phyloP scores from a whole-genome alignment of 2,797 vertebrate species.

The Pogoniulus pusillus region DNA sequence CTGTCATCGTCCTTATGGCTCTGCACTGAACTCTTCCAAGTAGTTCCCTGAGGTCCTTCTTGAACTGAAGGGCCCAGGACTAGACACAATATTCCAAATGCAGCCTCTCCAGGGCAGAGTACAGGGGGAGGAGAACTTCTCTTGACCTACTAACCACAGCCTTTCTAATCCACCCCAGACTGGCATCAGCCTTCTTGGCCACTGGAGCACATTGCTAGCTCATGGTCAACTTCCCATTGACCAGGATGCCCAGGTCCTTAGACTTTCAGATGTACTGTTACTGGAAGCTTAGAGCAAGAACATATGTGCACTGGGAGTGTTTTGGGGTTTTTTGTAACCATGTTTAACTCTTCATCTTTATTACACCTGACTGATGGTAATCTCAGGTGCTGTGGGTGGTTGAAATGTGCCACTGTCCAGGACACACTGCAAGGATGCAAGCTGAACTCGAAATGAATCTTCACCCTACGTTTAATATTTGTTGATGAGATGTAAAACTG shows the following conservation, averaged over 20 bases:
- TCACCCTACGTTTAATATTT: not conserved
- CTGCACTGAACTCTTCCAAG: too few relatives aligned
- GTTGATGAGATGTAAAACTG: not conserved
- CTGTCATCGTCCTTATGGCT: too few relatives aligned
- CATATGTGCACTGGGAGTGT: not conserved
- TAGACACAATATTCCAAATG: too few relatives aligned
- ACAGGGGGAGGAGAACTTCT: too few relatives aligned
- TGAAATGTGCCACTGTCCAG: not conserved
- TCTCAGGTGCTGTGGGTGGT: not conserved
- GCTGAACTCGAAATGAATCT: not conserved
- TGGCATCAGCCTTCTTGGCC: too few relatives aligned
- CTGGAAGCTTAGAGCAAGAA: not conserved
- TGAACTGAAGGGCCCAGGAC: too few relatives aligned
- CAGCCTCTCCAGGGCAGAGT: too few relatives aligned
- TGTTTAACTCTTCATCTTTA: not conserved
- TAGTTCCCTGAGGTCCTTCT: too few relatives aligned
- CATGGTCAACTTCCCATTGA: too few relatives aligned
- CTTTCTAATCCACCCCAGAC: too few relatives aligned
- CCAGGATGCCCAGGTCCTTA: not conserved
- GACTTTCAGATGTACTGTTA: slow-evolving; percentile 3
- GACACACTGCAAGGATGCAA: not conserved
- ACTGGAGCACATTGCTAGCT: too few relatives aligned
- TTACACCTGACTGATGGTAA: not conserved
- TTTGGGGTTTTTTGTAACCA: not conserved
- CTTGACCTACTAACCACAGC: too few relatives aligned